Percentiles rank a stretch among this genome's conserved stretches.
Conservation (phyloP, 2,797 vertebrate genomes). For the Danio aesculapii region DNA sequence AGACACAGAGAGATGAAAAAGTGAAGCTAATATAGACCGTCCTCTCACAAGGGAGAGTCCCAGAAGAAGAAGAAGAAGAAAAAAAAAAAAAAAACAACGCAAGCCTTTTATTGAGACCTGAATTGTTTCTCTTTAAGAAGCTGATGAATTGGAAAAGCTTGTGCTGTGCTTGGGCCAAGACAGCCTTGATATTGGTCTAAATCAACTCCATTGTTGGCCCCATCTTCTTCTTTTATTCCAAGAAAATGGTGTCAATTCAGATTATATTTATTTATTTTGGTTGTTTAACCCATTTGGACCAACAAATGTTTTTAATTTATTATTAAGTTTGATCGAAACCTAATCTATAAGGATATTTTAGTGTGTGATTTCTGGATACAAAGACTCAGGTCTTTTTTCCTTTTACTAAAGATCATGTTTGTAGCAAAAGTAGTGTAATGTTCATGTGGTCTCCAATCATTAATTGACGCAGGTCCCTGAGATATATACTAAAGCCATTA, state of each 20-base stretch:
- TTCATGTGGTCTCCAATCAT: neutral
- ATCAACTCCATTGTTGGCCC: slow-evolving; percentile 18
- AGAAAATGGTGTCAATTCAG: neutral
- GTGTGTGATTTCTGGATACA: neutral
- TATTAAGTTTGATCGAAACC: neutral
- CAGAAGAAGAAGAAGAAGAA: too few species aligned
- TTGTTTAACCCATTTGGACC: neutral
- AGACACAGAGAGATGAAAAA: slow-evolving; percentile 59
- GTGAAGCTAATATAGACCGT: slow-evolving; percentile 51
- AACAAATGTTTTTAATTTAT: neutral
- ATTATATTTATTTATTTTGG: neutral
- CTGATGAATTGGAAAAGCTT: slow-evolving; percentile 27
- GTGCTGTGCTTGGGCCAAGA: slow-evolving; percentile 15
- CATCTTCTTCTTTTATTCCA: neutral
- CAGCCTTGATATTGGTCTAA: slow-evolving; percentile 19
- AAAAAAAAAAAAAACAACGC: too few species aligned
- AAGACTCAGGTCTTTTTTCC: neutral
- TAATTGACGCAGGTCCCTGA: neutral
- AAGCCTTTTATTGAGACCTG: slow-evolving; percentile 24
- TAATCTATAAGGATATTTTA: neutral
- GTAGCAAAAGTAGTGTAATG: neutral
- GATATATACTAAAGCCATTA: neutral
- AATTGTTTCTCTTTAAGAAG: slow-evolving; percentile 38
- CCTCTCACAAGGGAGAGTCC: slow-evolving; percentile 30
- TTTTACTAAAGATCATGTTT: neutral